Evolutionary conservation across 2,113 vertebrate genomes (phyloP), one percentile per base, ranked within the genome.

Genomic region (Heliornis fulica): DNA sequence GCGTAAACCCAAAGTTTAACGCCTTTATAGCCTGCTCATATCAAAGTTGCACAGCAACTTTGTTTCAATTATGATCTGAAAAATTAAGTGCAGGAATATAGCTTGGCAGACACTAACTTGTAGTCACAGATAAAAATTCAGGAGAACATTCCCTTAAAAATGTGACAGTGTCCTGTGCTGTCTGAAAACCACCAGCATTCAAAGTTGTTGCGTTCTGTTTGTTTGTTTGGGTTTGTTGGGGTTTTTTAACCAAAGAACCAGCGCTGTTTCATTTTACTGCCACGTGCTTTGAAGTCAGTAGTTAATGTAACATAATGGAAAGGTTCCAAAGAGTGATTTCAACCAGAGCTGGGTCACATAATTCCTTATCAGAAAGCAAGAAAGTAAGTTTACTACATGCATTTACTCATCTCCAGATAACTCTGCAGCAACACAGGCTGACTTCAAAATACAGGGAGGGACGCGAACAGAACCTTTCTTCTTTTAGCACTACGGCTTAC

Each of bases 61-160:
- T 15, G 17, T 36, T 80, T 57, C 36, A 36, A 3, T 41, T 15
- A 64, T 10, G 9, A 83, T 25, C 41, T 78, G 54, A 31, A 72
- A 43, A 23, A 60, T 19, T 4, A 75, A 56, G 15, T 8, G 4
- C 26, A 41, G 25, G 26, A 60, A 2, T 8, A 31, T 7, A 64
- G 15, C 38, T 72, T 41, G 32, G 8, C 51, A 71, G 23, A 32
- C 15, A 71, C 10, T 53, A 75, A 75, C 25, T 54, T 70, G 10
- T 20, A 46, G 29, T 20, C 43, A 61, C 8, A 29, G 10, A 11
- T 20, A n/a, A 69, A 59, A 69, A 19, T 0, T 0, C 3, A 43
- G 21, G 22, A 20, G 13, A 76, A n/a, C 34, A 48, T 16, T 38
- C 15, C 32, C 51, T 32, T 54, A 20, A 16, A 87, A 70, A 71